These are phyloP conservation scores for Ectemnius cavifrons DNA, from an alignment of 2,888 invertebrate species.

Conservation along the genomic window DNA sequence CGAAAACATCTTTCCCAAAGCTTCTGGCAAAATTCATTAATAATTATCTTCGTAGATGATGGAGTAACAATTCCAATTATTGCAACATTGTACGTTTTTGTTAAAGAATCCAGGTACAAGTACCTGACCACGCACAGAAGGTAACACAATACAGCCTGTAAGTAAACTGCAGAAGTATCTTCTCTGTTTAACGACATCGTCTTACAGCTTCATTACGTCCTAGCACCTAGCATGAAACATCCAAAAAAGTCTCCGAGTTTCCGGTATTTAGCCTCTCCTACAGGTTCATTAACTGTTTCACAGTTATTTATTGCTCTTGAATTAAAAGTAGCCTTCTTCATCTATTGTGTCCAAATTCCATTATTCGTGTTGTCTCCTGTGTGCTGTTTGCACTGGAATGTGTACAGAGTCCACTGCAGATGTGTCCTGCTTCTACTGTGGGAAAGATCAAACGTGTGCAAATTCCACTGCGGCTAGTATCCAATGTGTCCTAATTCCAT, in stretches of 20 bases:
- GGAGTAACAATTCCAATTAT: no score
- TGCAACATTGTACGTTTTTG: no score
- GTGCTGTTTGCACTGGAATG: not conserved
- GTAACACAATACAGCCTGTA: no score
- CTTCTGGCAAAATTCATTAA: no score
- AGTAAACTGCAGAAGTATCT: not conserved
- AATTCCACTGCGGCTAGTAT: not conserved
- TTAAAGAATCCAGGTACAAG: no score
- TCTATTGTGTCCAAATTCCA: not conserved
- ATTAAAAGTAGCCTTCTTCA: not conserved
- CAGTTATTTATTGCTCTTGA: not conserved
- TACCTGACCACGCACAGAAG: no score
- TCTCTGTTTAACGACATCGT: not conserved
- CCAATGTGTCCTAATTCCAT: slow-evolving; percentile 2
- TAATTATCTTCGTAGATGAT: no score
- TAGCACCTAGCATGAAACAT: no score
- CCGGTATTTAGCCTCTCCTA: no score
- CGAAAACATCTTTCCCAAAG: no score
- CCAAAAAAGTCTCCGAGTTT: no score
- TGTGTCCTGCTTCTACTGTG: not conserved
- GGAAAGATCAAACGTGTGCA: not conserved
- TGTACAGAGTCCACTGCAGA: not conserved
- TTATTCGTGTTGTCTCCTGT: not conserved
- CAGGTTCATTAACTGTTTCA: no score
- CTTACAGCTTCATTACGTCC: not conserved